Evolutionary conservation across 2,888 invertebrate species (phyloP).

Genomic region (Axea sp.): DNA sequence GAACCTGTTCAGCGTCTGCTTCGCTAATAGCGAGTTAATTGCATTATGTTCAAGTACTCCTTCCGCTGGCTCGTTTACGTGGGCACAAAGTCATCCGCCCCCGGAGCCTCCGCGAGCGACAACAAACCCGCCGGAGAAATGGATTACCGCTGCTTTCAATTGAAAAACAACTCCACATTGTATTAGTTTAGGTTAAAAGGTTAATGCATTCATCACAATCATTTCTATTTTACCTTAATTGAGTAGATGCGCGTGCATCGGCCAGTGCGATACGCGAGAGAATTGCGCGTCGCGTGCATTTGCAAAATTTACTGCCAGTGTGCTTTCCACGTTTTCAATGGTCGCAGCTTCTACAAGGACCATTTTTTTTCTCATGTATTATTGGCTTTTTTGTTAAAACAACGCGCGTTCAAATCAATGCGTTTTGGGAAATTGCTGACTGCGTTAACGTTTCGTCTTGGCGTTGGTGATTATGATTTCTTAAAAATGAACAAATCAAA

Average conservation of each 20-base stretch:
- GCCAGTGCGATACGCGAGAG: neutral
- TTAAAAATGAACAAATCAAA: no score
- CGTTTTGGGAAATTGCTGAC: no score
- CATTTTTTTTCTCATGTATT: neutral
- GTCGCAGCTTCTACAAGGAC: neutral
- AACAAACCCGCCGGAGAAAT: slow-evolving; percentile 47
- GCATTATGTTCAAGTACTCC: slow-evolving; percentile 68
- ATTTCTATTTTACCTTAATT: slow-evolving; percentile 55
- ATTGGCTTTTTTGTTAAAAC: no score
- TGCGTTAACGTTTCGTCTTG: no score
- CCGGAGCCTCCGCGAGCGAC: slow-evolving; percentile 43
- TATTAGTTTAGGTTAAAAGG: slow-evolving; percentile 50
- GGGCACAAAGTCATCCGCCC: slow-evolving; percentile 61
- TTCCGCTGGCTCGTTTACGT: slow-evolving; percentile 66
- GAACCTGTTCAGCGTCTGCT: slow-evolving; percentile 68
- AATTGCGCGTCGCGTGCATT: slow-evolving; percentile 1
- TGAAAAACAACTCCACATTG: slow-evolving; percentile 48
- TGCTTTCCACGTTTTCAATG: neutral
- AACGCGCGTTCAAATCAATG: no score
- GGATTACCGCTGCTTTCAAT: slow-evolving; percentile 45
- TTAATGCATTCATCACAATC: slow-evolving; percentile 51
- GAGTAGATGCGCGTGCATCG: slow-evolving; percentile 2
- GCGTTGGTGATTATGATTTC: no score
- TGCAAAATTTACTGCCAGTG: slow-evolving; percentile 10
- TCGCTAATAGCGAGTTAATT: slow-evolving; percentile 72